Percentiles rank a stretch among this genome's conserved stretches.
These are phyloP conservation scores for Pogonognathellus flavescens DNA, from an alignment of 1,140 invertebrate genomes.

Conservation along the genomic window DNA sequence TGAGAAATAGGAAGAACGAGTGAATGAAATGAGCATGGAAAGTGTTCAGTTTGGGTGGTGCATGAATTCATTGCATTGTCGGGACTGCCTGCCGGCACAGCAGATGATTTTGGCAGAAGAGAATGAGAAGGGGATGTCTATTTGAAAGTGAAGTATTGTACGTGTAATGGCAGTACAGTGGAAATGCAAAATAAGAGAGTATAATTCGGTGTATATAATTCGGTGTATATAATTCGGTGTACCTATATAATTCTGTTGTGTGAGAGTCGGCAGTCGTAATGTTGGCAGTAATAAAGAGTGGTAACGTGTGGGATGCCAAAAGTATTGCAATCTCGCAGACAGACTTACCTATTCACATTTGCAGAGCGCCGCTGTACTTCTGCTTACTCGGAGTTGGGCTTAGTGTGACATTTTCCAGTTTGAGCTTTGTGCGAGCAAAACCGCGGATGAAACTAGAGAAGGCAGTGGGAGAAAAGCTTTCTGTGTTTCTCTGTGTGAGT, in stretches of 20 bases:
- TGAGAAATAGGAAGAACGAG: not conserved
- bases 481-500: too few relatives aligned
- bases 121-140: conserved; percentile 19
- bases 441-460: not conserved
- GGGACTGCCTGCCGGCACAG: not conserved
- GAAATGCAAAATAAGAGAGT: not conserved
- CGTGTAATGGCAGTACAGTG: not conserved
- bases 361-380: too few relatives aligned
- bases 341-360: too few relatives aligned
- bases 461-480: not conserved
- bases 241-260: not conserved
- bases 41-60: not conserved
- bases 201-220: not conserved
- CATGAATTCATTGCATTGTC: conserved; percentile 20
- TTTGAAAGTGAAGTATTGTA: conserved; percentile 2
- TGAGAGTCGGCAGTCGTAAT: not conserved
- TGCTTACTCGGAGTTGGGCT: too few relatives aligned
- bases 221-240: not conserved
- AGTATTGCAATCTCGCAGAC: too few relatives aligned
- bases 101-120: conserved; percentile 38
- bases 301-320: too few relatives aligned
- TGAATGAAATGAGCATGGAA: not conserved
- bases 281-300: not conserved
- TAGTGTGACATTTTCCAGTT: conserved; percentile 3
- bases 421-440: not conserved